Conservation (phyloP, 2,113 vertebrate species). For the Takifugu flavidus region DNA sequence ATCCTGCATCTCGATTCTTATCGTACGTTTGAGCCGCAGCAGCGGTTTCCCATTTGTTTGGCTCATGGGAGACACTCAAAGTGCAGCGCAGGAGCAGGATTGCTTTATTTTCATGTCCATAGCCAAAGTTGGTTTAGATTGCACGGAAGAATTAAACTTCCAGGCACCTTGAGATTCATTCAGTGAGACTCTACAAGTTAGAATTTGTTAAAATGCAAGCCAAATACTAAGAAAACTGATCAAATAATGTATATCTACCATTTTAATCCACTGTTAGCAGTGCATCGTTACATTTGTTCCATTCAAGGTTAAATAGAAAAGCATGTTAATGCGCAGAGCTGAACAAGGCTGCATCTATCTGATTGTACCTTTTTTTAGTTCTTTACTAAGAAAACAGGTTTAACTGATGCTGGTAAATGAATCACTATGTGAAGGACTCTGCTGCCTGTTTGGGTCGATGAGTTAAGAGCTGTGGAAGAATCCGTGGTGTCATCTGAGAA, state of each 20-base stretch:
- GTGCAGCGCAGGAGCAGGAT: neutral
- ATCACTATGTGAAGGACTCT: too few species aligned
- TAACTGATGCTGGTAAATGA: too few species aligned
- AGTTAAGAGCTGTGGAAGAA: too few species aligned
- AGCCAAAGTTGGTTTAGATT: neutral
- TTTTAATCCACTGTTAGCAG: neutral
- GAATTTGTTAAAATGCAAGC: neutral
- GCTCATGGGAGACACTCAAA: neutral
- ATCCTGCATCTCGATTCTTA: slow-evolving; percentile 14
- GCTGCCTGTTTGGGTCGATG: too few species aligned
- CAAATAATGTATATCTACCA: neutral
- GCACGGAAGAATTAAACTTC: slow-evolving; percentile 1
- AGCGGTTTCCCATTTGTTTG: slow-evolving; percentile 32
- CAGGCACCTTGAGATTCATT: neutral
- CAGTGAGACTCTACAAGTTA: neutral
- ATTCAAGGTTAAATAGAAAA: neutral
- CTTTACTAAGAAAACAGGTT: too few species aligned
- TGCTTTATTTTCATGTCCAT: slow-evolving; percentile 19
- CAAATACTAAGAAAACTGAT: neutral
- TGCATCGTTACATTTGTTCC: too few species aligned
- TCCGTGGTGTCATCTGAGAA: too few species aligned
- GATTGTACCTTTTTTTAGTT: too few species aligned
- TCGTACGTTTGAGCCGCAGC: slow-evolving; percentile 10
- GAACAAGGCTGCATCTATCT: too few species aligned
- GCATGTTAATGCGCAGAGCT: neutral